These are phyloP conservation scores for Eilema griseolum DNA, from an alignment of 2,888 invertebrate species.

Conservation along the genomic window DNA sequence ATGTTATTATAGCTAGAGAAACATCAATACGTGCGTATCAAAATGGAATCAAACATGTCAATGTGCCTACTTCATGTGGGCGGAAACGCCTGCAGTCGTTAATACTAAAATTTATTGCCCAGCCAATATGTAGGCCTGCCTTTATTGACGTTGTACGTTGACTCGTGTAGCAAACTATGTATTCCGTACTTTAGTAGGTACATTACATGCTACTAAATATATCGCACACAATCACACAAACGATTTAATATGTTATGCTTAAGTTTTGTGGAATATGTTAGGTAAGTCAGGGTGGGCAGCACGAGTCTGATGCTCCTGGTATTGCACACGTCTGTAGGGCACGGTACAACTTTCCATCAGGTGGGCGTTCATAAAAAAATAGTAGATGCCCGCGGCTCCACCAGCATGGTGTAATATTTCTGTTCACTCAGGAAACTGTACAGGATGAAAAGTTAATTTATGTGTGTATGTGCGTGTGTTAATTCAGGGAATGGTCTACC, in stretches of 20 bases:
- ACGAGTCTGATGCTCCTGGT: too few species aligned
- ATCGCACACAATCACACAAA: not conserved
- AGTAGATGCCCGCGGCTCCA: too few species aligned
- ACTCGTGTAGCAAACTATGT: not conserved
- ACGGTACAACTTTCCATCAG: too few species aligned
- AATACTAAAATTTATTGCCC: not conserved
- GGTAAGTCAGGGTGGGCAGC: too few species aligned
- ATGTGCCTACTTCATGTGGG: not conserved
- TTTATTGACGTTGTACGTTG: not conserved
- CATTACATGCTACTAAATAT: not conserved
- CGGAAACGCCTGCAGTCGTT: not conserved
- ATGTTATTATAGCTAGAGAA: not conserved
- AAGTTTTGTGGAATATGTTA: not conserved
- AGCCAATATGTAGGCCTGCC: conserved; percentile 1
- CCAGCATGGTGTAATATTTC: too few species aligned
- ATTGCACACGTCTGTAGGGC: too few species aligned
- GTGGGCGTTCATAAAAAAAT: too few species aligned
- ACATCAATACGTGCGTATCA: not conserved
- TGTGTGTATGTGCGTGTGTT: too few species aligned
- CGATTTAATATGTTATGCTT: not conserved
- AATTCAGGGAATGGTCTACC: too few species aligned
- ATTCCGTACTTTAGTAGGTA: not conserved
- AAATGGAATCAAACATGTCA: not conserved
- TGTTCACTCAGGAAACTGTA: too few species aligned
- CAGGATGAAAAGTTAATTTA: too few species aligned